Evolutionary conservation across 2,113 vertebrate genomes (phyloP).

Genomic region (Fregetta grallaria): DNA sequence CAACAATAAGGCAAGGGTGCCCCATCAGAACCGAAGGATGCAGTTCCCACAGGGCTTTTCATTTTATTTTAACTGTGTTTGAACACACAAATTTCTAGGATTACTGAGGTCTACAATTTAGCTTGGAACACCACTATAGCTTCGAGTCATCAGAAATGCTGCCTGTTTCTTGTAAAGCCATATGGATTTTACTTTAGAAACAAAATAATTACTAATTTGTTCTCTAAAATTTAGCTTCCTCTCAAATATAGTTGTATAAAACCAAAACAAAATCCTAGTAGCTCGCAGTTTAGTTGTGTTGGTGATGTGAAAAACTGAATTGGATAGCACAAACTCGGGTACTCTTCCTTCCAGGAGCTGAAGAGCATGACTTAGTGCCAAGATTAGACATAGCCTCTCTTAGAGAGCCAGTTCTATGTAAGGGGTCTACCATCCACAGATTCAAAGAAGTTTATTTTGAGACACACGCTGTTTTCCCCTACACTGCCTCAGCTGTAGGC

Average conservation of each 20-base stretch:
- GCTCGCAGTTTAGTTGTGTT: neutral
- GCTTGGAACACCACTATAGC: neutral
- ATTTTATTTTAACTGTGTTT: neutral
- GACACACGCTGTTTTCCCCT: neutral
- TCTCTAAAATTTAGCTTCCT: neutral
- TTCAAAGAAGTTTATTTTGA: neutral
- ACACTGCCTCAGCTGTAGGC: neutral
- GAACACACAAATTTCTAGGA: neutral
- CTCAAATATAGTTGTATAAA: neutral
- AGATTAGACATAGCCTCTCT: neutral
- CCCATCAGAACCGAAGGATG: neutral
- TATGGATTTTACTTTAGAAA: neutral
- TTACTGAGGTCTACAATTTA: neutral
- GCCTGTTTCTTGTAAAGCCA: neutral
- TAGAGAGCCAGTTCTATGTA: neutral
- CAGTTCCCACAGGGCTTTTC: neutral
- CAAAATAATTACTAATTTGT: neutral
- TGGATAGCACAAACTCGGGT: neutral
- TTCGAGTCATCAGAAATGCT: neutral
- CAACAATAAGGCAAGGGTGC: neutral
- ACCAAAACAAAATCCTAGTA: neutral
- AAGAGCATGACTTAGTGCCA: neutral
- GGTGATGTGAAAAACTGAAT: neutral
- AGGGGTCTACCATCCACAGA: neutral
- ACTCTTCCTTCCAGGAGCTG: neutral